Conservation (phyloP, 2,113 vertebrate species). For the Alethe castanea region DNA sequence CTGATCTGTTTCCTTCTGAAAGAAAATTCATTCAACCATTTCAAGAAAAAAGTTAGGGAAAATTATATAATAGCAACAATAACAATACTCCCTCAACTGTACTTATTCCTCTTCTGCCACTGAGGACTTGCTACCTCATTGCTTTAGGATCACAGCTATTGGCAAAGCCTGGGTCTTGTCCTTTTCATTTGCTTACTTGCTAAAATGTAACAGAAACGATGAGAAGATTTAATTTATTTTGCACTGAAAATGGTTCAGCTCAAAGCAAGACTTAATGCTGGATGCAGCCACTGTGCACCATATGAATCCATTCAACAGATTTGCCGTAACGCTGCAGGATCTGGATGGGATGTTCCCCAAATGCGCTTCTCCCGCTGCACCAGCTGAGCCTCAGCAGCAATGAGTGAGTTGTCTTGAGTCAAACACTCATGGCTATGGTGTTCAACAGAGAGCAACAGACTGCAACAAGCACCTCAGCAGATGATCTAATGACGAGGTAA, state of each 20-base stretch:
- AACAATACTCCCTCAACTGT: not conserved
- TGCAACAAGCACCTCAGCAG: not conserved
- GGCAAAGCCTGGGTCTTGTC: not conserved
- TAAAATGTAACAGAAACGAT: not conserved
- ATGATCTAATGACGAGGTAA: not conserved
- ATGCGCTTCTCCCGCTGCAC: not conserved
- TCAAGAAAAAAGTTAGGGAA: not conserved
- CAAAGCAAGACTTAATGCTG: not conserved
- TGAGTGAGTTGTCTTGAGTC: not conserved
- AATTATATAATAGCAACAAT: not conserved
- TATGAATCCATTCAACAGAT: not conserved
- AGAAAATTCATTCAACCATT: not conserved
- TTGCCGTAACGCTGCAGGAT: not conserved
- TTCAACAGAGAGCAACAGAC: not conserved
- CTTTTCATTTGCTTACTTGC: not conserved
- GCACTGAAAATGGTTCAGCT: not conserved
- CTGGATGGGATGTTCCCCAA: not conserved
- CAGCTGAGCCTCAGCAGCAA: not conserved
- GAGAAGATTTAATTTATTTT: not conserved
- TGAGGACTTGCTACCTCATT: not conserved
- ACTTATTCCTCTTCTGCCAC: not conserved
- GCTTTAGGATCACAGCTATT: not conserved
- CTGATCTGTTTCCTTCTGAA: not conserved
- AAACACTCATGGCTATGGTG: not conserved
- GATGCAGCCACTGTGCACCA: not conserved